phyloP scores from a whole-genome alignment of 2,888 invertebrate genomes.

The Nymphalis c-album region DNA sequence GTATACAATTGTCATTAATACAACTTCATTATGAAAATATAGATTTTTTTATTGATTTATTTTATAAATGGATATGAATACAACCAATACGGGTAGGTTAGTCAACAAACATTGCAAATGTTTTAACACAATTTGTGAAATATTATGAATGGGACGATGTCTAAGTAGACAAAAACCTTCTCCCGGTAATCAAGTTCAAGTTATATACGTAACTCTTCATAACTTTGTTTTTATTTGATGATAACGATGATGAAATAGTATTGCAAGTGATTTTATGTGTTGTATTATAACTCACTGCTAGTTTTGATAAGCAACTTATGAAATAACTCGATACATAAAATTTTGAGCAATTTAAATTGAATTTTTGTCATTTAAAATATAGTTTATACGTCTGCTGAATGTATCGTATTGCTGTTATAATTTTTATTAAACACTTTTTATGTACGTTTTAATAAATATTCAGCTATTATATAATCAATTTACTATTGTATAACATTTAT shows the following conservation, averaged over 20 bases:
- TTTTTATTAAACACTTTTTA: too few relatives aligned
- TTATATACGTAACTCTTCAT: background rate
- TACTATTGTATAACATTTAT: too few relatives aligned
- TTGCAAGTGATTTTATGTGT: background rate
- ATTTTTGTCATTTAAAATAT: too few relatives aligned
- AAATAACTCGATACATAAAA: background rate
- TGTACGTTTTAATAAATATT: too few relatives aligned
- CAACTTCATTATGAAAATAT: background rate
- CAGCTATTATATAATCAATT: too few relatives aligned
- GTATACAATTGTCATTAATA: background rate
- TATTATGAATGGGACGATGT: slow-evolving; percentile 22
- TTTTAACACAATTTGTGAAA: slow-evolving; percentile 3
- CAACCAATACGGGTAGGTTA: slow-evolving; percentile 23
- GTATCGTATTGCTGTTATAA: too few relatives aligned
- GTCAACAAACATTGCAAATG: slow-evolving; percentile 3
- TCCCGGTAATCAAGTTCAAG: slow-evolving; percentile 15
- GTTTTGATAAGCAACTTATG: background rate
- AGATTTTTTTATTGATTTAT: background rate
- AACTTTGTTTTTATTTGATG: background rate
- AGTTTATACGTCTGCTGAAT: too few relatives aligned
- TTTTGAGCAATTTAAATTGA: too few relatives aligned
- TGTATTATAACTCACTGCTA: background rate
- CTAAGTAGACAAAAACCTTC: slow-evolving; percentile 15
- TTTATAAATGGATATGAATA: slow-evolving; percentile 17
- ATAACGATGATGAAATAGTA: background rate